A percentile compares a stretch with the other conserved stretches of the same genome.
Evolutionary conservation across 2,797 vertebrate species (phyloP).

Genomic region (Myotis vivesi): DNA sequence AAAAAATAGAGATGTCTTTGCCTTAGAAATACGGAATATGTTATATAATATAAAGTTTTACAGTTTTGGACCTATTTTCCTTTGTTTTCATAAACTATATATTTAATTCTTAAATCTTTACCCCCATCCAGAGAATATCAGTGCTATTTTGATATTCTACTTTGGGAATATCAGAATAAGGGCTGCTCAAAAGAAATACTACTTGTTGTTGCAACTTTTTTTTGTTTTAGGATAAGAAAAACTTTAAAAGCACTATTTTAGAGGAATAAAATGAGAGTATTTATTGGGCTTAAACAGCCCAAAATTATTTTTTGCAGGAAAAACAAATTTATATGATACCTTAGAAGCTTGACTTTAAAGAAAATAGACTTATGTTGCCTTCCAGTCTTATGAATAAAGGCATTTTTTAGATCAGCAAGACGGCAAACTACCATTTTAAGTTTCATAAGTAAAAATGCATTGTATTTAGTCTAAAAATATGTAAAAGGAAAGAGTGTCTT

Average conservation of each 20-base stretch:
- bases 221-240: conserved; percentile 33
- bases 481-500: background rate
- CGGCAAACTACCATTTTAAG: background rate
- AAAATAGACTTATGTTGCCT: background rate
- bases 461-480: background rate
- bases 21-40: conserved; percentile 42
- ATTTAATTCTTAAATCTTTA: conserved; percentile 41
- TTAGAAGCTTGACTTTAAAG: background rate
- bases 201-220: background rate
- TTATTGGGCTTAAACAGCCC: background rate
- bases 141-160: background rate
- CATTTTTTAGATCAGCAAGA: background rate
- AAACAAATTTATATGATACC: background rate
- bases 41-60: conserved; percentile 31
- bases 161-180: background rate
- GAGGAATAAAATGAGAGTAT: background rate
- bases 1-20: conserved; percentile 19
- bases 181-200: conserved; percentile 37
- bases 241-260: background rate
- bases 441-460: conserved; percentile 17
- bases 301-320: conserved; percentile 2
- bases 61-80: background rate
- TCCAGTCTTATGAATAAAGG: background rate
- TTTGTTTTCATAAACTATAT: background rate
- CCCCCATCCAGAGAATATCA: conserved; percentile 44